phyloP scores from a whole-genome alignment of 2,113 vertebrate species.

The Chrysochloris asiatica region DNA sequence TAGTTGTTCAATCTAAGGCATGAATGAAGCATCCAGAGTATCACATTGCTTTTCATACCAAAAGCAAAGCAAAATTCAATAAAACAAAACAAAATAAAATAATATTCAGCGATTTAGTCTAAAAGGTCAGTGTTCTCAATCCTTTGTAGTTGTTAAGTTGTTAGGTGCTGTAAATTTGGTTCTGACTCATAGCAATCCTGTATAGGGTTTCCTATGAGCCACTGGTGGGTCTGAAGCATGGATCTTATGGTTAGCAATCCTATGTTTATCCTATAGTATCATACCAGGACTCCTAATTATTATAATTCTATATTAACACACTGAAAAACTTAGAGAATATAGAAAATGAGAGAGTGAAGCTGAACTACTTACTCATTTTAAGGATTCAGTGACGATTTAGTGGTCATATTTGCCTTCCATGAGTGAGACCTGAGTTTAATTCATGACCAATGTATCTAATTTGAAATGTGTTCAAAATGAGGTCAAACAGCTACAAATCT shows the following conservation, averaged over 20 bases:
- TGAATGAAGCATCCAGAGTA: neutral
- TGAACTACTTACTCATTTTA: conserved; percentile 23
- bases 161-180: too few relatives aligned
- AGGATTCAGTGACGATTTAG: neutral
- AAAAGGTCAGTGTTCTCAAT: neutral
- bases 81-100: neutral
- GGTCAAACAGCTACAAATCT: too few relatives aligned
- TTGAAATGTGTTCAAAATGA: too few relatives aligned
- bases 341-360: neutral
- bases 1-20: neutral
- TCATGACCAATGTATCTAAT: neutral
- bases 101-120: neutral
- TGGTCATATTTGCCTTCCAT: neutral
- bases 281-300: too few relatives aligned
- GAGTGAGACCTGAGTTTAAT: neutral
- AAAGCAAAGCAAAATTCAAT: neutral
- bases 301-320: neutral
- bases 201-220: too few relatives aligned
- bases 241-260: too few relatives aligned
- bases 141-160: too few relatives aligned
- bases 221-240: too few relatives aligned
- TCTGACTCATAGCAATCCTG: too few relatives aligned
- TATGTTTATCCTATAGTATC: too few relatives aligned
- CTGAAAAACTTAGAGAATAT: neutral
- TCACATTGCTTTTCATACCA: neutral